Evolutionary conservation across 2,888 invertebrate genomes (phyloP), one percentile per base, ranked within the genome.

Genomic region (Rhingia rostrata): DNA sequence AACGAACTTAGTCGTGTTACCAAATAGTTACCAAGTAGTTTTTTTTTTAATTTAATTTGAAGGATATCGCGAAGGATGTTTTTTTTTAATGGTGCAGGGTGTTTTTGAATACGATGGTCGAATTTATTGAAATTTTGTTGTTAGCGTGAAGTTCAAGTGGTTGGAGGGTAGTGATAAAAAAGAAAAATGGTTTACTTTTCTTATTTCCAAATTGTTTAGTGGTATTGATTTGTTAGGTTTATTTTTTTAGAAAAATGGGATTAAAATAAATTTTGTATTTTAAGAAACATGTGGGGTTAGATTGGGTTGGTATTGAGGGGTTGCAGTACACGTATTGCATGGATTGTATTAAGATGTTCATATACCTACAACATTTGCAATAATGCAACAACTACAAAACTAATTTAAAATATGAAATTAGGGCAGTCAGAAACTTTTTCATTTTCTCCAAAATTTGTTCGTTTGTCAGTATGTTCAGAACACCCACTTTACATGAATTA

Each of bases 1-100:
- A 89, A 93, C 90, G 91, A 91, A 91, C 91, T 92, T 90, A 88
- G 87, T 85, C 69, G 86, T 87, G 85, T 88, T 87, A 87, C 86
- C 87, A 87, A 79, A 78, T 22, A 22, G 1, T 22, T 22, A 22
- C 22, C 22, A 22, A 22, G 2, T 22, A 22, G 47, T 66, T 79
- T 74, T 72, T 51, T 66, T 63, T 56, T 69, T 67, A 63, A 67
- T 77, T 70, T 85, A 70, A 81, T 75, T 73, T 61, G 39, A 60
- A 69, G 7, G 45, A 74, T 22, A 22, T 51, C 35, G 56, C 80
- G 66, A 47, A 39, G 51, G 22, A 74, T 49, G 22, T 69, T 64
- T 56, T 10, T 56, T 10, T 53, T 35, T 49, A 69, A 64, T 85
- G 67, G 73, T 85, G 82, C 64, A 64, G 79, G 81, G 63, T 82